Evolutionary conservation across 2,797 vertebrate species (phyloP).

Genomic region (Falco columbarius): DNA sequence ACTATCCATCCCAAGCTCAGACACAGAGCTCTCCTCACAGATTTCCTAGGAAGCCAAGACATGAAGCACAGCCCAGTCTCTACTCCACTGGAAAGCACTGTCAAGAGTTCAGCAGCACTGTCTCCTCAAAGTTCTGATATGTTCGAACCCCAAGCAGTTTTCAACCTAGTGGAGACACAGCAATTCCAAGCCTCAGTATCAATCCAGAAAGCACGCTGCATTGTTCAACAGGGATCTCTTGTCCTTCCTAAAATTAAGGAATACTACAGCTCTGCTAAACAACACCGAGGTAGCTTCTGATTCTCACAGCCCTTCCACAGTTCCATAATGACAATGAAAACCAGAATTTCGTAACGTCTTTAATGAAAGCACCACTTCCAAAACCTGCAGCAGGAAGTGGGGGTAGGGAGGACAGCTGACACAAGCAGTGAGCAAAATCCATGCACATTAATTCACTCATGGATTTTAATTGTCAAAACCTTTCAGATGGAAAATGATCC

Average conservation of each 20-base stretch:
- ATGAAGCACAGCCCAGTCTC: background rate
- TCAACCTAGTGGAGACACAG: background rate
- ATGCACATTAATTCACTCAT: background rate
- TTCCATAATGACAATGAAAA: background rate
- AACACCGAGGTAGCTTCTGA: background rate
- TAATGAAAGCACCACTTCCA: background rate
- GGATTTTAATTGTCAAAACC: conserved; percentile 40
- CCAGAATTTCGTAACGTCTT: background rate
- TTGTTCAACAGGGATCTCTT: background rate
- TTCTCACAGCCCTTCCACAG: background rate
- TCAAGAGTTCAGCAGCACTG: background rate
- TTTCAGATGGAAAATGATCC: conserved; percentile 17
- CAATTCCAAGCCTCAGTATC: background rate
- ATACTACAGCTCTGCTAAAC: background rate
- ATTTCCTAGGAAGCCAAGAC: background rate
- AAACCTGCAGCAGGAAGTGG: background rate
- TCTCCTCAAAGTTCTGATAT: background rate
- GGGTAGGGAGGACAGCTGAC: background rate
- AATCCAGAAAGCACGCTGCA: background rate
- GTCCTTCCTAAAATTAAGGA: background rate
- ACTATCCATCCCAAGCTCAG: background rate
- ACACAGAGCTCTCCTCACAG: background rate
- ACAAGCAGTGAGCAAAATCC: conserved; percentile 1
- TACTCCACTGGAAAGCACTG: accelerated
- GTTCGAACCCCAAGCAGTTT: background rate